Conservation (phyloP, 2,888 invertebrate species). For the Melipona bicolor region DNA sequence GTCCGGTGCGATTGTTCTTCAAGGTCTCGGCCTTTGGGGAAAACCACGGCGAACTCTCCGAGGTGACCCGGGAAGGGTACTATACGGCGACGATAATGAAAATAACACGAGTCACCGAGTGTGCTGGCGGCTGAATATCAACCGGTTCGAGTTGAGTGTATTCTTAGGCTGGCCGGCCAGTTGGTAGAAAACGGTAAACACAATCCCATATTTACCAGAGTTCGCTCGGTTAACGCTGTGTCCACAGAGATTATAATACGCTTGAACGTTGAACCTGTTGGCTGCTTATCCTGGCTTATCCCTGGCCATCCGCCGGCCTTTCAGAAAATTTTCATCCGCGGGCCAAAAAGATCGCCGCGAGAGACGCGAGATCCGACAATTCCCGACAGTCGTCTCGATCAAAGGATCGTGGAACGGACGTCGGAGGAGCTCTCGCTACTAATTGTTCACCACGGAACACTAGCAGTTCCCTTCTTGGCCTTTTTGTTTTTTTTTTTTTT, state of each 20-base stretch:
- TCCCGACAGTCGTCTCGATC: background rate
- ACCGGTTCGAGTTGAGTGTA: background rate
- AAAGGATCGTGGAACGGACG: constrained; percentile 7
- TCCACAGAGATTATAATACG: constrained; percentile 42
- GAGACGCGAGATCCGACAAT: background rate
- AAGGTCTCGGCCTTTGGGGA: constrained; percentile 53
- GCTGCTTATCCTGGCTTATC: too few relatives aligned
- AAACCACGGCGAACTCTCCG: background rate
- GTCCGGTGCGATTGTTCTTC: constrained; percentile 66
- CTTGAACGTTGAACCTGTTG: background rate
- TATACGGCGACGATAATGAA: constrained; percentile 51
- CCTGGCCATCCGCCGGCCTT: background rate
- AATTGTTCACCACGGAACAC: constrained; percentile 25
- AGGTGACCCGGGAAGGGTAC: background rate
- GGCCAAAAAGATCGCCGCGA: too few relatives aligned
- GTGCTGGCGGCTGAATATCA: constrained; percentile 40
- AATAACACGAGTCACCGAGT: constrained; percentile 36
- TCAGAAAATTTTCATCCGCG: constrained; percentile 15
- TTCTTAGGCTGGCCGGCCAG: constrained; percentile 26
- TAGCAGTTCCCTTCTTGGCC: background rate
- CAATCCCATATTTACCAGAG: constrained; percentile 42
- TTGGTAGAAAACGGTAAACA: constrained; percentile 54
- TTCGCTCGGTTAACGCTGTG: constrained; percentile 37
- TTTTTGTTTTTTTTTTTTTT: background rate
- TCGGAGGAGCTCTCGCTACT: too few relatives aligned